phyloP scores from a whole-genome alignment of 2,888 invertebrate species.

The Dryobota labecula region DNA sequence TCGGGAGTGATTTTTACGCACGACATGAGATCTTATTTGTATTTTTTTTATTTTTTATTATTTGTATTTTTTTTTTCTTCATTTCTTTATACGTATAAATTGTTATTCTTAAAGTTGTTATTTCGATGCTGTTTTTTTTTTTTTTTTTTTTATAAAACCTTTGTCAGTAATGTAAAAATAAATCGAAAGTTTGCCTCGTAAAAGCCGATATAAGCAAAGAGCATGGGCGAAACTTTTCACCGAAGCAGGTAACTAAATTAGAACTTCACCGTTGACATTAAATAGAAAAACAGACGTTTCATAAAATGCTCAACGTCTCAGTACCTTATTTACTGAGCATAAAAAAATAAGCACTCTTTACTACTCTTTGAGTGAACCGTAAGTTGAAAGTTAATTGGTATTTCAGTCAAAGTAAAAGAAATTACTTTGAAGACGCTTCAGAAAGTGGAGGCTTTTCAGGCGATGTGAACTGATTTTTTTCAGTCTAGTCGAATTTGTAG shows the following conservation, averaged over 20 bases:
- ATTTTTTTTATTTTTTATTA: too few species aligned
- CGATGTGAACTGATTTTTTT: slow-evolving; percentile 11
- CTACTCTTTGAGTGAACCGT: slow-evolving; percentile 47
- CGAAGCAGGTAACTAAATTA: slow-evolving; percentile 50
- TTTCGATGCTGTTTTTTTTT: too few species aligned
- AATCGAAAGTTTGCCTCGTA: too few species aligned
- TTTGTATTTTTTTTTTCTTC: too few species aligned
- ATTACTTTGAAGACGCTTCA: slow-evolving; percentile 22
- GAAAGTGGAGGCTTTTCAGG: slow-evolving; percentile 16
- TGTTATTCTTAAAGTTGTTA: too few species aligned
- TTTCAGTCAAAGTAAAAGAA: slow-evolving; percentile 52
- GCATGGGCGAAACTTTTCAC: slow-evolving; percentile 11
- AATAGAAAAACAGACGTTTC: slow-evolving; percentile 31
- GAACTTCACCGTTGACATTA: slow-evolving; percentile 41
- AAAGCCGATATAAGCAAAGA: slow-evolving; percentile 11
- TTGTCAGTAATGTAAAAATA: too few species aligned
- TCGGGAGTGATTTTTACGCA: too few species aligned
- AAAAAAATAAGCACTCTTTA: slow-evolving; percentile 30
- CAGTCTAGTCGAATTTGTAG: slow-evolving; percentile 26
- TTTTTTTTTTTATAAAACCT: too few species aligned
- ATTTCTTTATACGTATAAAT: too few species aligned
- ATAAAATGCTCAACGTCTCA: slow-evolving; percentile 36
- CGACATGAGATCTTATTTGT: too few species aligned
- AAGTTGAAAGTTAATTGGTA: slow-evolving; percentile 48
- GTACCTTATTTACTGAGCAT: slow-evolving; percentile 40